Evolutionary conservation across 2,888 invertebrate species (phyloP), one percentile per base, ranked within the genome.

Genomic region (Cotesia congregata): DNA sequence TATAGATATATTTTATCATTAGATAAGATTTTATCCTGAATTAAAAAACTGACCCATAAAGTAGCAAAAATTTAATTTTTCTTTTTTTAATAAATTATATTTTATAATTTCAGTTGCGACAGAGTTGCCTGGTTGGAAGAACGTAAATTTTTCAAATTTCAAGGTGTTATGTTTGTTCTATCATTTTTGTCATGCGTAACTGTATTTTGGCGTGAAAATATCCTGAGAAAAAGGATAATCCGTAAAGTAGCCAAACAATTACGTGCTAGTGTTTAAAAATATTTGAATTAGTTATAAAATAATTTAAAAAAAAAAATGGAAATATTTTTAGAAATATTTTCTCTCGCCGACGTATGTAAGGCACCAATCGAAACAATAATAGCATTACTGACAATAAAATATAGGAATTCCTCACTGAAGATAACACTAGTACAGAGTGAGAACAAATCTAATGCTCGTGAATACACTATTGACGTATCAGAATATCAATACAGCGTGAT

Each of bases 111-210:
- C 90, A 95, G 97, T 88, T 97, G 97, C 91, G 96, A 96, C 85
- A 92, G 93, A 86, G 95, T 96, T 15, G 95, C 95, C 1, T 95
- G 95, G 91, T 91, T 96, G 72, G 97, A 97, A 86, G 95, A 96
- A 87, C 92, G 93, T 79, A 93, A 94, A 76, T 98, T 95, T 89
- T 96, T 95, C 94, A 93, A 94, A 83, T 96, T 96, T 86, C 94
- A 96, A 86, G 92, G 93, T 72, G 92, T 93, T 85, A 93, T 94
- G 90, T 93, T 95, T 85, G 89, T 93, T 0, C 85, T 93, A 50
- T 93, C 94, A 1, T 85, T 94, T 0, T 87, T 93, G 20, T 94
- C 95, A 9, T 88, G 88, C 72, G 79, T 87, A 6, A 84, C 83
- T 38, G 88, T 88, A 17, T 88, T 87, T 77, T 89, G 88, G 88